phyloP scores from a whole-genome alignment of 2,113 vertebrate species.

The Elephas maximus region DNA sequence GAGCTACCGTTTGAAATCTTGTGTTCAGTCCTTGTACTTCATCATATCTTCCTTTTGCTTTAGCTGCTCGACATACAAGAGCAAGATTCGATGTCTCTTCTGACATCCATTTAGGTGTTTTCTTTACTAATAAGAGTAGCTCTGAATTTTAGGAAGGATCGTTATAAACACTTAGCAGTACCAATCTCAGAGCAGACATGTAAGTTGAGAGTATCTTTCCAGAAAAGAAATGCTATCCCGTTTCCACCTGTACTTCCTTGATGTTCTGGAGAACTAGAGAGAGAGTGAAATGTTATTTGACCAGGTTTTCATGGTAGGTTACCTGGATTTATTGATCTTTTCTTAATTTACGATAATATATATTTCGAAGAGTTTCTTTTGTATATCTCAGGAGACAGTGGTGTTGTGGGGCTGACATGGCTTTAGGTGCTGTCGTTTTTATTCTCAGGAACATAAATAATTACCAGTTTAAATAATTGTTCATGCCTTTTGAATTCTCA shows the following conservation, averaged over 20 bases:
- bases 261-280: constrained; percentile 46
- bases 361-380: not conserved
- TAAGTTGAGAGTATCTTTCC: not conserved
- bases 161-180: not conserved
- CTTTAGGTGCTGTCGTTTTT: not conserved
- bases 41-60: no score
- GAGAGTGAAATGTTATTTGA: not conserved
- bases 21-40: no score
- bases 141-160: constrained; percentile 5
- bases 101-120: no score
- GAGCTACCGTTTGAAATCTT: no score
- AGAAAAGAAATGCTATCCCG: not conserved
- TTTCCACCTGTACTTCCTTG: constrained; percentile 4
- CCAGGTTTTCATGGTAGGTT: not conserved
- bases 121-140: not conserved
- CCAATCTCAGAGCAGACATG: not conserved
- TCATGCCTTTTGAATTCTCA: not conserved
- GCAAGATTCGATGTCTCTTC: no score
- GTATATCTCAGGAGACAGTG: not conserved
- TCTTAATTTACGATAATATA: not conserved
- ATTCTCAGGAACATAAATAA: not conserved
- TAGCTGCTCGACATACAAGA: no score
- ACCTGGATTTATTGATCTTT: not conserved
- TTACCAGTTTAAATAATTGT: not conserved
- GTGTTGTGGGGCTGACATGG: not conserved